Conservation (phyloP, 2,113 vertebrate species). For the Lepidothrix coronata region DNA sequence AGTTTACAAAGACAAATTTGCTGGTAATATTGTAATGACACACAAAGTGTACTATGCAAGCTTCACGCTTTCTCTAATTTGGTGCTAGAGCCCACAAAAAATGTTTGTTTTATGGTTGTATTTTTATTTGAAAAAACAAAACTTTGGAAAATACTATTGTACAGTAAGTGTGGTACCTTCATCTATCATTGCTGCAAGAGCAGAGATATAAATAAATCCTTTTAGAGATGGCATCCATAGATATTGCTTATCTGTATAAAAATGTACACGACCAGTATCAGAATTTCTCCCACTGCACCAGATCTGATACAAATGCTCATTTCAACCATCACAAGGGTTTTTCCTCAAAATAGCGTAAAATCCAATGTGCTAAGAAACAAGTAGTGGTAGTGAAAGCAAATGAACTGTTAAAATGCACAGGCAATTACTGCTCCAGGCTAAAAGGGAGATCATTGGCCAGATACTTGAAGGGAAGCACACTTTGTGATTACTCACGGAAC, state of each 20-base stretch:
- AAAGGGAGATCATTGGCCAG: constrained; percentile 2
- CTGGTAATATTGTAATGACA: neutral
- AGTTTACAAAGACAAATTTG: neutral
- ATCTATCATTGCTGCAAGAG: neutral
- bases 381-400: constrained; percentile 21
- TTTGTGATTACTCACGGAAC: neutral
- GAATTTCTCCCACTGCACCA: neutral
- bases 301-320: neutral
- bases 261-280: neutral
- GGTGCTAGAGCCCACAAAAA: neutral
- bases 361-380: constrained; percentile 20
- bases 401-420: constrained; percentile 41
- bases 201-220: neutral
- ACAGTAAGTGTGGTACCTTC: neutral
- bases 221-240: neutral
- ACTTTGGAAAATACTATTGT: neutral
- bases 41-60: neutral
- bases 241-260: neutral
- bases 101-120: neutral
- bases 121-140: neutral
- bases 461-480: neutral
- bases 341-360: constrained; percentile 10
- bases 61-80: neutral
- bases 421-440: constrained; percentile 30
- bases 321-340: neutral